Percentiles rank a stretch among this genome's conserved stretches.
These are phyloP conservation scores for Antheraea mylitta DNA, from an alignment of 1,140 invertebrate genomes.

Conservation along the genomic window DNA sequence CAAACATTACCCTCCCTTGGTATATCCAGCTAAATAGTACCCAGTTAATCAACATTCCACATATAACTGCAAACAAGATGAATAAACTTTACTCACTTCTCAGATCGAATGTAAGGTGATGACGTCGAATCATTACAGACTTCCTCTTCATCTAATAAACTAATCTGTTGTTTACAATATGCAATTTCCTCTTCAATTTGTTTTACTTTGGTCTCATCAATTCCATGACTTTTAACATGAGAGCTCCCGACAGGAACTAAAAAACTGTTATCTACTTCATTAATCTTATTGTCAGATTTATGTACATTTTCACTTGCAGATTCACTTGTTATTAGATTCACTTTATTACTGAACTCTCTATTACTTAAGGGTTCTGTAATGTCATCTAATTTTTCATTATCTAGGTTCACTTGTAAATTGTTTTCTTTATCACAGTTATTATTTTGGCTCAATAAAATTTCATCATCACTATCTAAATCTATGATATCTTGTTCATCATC, in stretches of 20 bases:
- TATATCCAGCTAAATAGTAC: too few species aligned
- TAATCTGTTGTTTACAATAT: slow-evolving; percentile 31
- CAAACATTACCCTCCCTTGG: too few species aligned
- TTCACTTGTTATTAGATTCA: not conserved
- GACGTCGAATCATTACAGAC: slow-evolving; percentile 30
- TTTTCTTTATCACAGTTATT: slow-evolving; percentile 13
- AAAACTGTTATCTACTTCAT: not conserved
- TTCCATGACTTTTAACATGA: not conserved
- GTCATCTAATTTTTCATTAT: not conserved
- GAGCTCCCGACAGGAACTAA: not conserved
- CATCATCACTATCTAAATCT: slow-evolving; percentile 6
- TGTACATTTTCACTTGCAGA: not conserved
- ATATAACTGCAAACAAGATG: too few species aligned
- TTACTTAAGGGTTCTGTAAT: not conserved
- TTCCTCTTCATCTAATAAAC: slow-evolving; percentile 34
- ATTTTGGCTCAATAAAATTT: slow-evolving; percentile 3
- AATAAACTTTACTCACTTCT: slow-evolving; percentile 34
- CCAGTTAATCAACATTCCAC: too few species aligned
- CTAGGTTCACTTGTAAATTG: not conserved
- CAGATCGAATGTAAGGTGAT: slow-evolving; percentile 45
- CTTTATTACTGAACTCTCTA: not conserved
- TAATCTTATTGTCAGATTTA: not conserved
- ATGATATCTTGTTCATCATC: slow-evolving; percentile 8
- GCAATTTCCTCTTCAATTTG: slow-evolving; percentile 37
- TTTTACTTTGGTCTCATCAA: slow-evolving; percentile 23